Percentiles rank a stretch among this genome's conserved stretches.
phyloP scores from a whole-genome alignment of 2,888 invertebrate genomes.

The Clepsis dumicolana region DNA sequence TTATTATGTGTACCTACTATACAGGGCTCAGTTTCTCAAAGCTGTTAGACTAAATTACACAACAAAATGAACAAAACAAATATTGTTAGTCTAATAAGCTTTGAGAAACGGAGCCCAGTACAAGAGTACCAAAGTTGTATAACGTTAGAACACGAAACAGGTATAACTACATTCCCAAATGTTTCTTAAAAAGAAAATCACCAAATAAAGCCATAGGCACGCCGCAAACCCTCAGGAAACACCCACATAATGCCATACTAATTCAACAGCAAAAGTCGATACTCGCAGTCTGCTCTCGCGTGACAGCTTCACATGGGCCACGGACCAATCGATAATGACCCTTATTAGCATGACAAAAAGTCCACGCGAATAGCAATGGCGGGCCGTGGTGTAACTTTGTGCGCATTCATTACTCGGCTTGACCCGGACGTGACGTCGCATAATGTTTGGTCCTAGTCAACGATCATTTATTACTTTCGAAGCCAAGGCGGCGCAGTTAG shows the following conservation, averaged over 20 bases:
- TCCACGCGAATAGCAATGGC: slow-evolving; percentile 31
- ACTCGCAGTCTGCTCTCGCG: slow-evolving; percentile 61
- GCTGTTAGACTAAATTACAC: too few species aligned
- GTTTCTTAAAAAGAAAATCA: not conserved
- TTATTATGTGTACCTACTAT: too few species aligned
- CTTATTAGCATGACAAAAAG: slow-evolving; percentile 43
- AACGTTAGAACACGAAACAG: too few species aligned
- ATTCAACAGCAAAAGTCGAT: slow-evolving; percentile 58
- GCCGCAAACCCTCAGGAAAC: not conserved
- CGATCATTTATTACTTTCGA: slow-evolving; percentile 71
- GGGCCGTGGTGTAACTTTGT: slow-evolving; percentile 46
- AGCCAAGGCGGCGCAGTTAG: slow-evolving; percentile 53
- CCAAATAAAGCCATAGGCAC: not conserved
- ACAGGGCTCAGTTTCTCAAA: too few species aligned
- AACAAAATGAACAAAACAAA: too few species aligned
- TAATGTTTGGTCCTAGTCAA: slow-evolving; percentile 64
- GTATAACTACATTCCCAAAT: too few species aligned
- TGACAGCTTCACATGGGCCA: slow-evolving; percentile 52
- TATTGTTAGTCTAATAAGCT: too few species aligned
- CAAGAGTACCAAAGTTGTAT: too few species aligned
- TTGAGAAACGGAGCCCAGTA: too few species aligned
- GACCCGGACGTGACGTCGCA: slow-evolving; percentile 73
- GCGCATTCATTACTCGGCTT: slow-evolving; percentile 73
- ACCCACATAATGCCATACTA: slow-evolving; percentile 28
- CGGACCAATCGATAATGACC: slow-evolving; percentile 29